Base-by-base conservation (phyloP, 2,888 invertebrate genomes). In the Nephrotoma flavescens region DNA sequence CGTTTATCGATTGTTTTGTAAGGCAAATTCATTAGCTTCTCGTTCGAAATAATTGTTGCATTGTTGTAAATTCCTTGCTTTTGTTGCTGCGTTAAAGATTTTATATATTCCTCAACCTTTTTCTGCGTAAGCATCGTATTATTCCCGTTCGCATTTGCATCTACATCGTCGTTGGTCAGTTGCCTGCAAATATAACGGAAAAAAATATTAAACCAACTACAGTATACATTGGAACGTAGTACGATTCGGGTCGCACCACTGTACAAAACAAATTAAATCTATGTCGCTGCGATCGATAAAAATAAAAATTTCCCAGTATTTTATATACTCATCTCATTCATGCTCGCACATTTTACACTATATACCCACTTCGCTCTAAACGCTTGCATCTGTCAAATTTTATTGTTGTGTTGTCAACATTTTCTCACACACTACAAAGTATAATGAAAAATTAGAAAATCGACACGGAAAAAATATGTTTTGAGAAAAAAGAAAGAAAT, bases 41-140 rank as follows among this genome's bases (percentile, higher is more conserved):
- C 85, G 12, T 85, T 85, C 11, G 85, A 85, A n/a, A 85, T 85
- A 19, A 85, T 42, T 85, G 85, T 85, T 19, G 85, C 42, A 45
- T 85, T 85, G 11, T 85, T 42, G 45, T 85, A 85, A 6, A 85
- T 85, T n/a, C 44, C 44, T 85, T 85, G 85, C 15, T 85, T 85
- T 41, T 86, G 86, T 44, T 86, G 84, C 41, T 57, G 41, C 15
- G 85, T 83, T 44, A 87, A 90, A 0, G 90, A 89, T 87, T 91
- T 92, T 12, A 91, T 90, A 86, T 91, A 91, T 87, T 91, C 91
- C 47, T 91, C 91, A 19, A 90, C 89, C 87, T 90, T 91, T 85
- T 91, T 90, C 84, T 90, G 90, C 86, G 91, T 90, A 86, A 91
- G 42, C 41, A 86, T 57, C n/a, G 86, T 57, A 57, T 19, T 52